phyloP scores from a whole-genome alignment of 2,888 invertebrate species.

The Pyrocoelia pectoralis region DNA sequence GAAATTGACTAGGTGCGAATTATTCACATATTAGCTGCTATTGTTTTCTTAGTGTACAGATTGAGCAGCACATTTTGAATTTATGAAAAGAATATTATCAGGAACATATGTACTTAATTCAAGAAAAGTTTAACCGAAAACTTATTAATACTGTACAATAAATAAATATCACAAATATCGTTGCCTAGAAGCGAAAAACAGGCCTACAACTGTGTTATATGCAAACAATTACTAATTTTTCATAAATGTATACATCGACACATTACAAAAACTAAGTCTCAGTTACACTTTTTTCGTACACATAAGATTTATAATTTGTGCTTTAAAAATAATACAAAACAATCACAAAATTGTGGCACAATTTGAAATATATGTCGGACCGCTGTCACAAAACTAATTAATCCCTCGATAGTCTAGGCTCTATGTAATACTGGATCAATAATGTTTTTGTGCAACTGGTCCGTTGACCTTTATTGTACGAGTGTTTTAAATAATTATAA shows the following conservation, averaged over 20 bases:
- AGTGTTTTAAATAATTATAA: background rate
- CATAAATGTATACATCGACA: slow-evolving; percentile 3
- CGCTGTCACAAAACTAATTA: too few relatives aligned
- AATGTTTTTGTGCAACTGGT: too few relatives aligned
- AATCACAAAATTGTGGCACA: slow-evolving; percentile 7
- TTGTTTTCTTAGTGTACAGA: background rate
- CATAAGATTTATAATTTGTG: background rate
- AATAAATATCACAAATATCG: slow-evolving; percentile 50
- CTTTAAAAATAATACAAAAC: slow-evolving; percentile 1
- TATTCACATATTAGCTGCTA: slow-evolving; percentile 5
- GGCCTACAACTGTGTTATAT: slow-evolving; percentile 20
- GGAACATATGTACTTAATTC: background rate
- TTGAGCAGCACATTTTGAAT: slow-evolving; percentile 1
- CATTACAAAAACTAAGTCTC: slow-evolving; percentile 10
- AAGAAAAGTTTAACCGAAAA: background rate
- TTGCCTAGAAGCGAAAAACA: slow-evolving; percentile 38
- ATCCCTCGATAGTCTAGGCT: too few relatives aligned
- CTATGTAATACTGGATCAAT: too few relatives aligned
- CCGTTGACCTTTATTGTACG: too few relatives aligned
- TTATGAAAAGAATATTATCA: background rate
- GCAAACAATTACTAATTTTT: slow-evolving; percentile 12
- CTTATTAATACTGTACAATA: slow-evolving; percentile 25
- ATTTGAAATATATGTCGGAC: background rate
- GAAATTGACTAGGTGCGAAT: slow-evolving; percentile 27
- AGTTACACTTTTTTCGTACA: background rate